phyloP scores from a whole-genome alignment of 2,888 invertebrate genomes.

The Cecidostiba fungosa region DNA sequence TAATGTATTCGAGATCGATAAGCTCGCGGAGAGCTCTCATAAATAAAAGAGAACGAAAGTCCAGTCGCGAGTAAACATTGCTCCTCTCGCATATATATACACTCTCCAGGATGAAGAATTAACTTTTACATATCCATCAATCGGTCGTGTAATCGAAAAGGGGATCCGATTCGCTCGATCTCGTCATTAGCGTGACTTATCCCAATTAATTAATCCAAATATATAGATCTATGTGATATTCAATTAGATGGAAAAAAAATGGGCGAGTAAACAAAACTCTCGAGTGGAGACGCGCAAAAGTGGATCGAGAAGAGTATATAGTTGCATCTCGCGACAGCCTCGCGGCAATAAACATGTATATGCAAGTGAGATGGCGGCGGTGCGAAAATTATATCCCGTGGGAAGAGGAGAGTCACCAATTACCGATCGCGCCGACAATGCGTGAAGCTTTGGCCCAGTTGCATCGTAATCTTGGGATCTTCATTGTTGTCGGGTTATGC shows the following conservation, averaged over 20 bases:
- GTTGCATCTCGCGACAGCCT: not conserved
- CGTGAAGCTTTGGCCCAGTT: not conserved
- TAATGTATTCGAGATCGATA: not conserved
- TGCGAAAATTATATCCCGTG: not conserved
- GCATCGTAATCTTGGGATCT: not conserved
- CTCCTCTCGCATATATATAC: not conserved
- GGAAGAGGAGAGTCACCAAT: not conserved
- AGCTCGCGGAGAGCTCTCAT: not conserved
- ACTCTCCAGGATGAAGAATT: not conserved
- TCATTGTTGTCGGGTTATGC: not conserved
- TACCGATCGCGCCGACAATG: not conserved
- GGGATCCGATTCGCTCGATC: not conserved
- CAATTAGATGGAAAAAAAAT: not conserved
- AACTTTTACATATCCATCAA: slow-evolving; percentile 7
- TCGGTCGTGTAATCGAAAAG: not conserved
- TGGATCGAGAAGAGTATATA: not conserved
- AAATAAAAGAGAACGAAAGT: slow-evolving; percentile 16
- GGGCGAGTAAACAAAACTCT: not conserved
- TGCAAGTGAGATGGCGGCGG: not conserved
- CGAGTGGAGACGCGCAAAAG: not conserved
- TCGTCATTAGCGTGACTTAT: not conserved
- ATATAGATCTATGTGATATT: not conserved
- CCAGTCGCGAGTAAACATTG: not conserved
- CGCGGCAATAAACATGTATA: not conserved
- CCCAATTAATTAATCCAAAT: not conserved